phyloP scores from a whole-genome alignment of 2,888 invertebrate genomes.

The Callinectes sapidus region DNA sequence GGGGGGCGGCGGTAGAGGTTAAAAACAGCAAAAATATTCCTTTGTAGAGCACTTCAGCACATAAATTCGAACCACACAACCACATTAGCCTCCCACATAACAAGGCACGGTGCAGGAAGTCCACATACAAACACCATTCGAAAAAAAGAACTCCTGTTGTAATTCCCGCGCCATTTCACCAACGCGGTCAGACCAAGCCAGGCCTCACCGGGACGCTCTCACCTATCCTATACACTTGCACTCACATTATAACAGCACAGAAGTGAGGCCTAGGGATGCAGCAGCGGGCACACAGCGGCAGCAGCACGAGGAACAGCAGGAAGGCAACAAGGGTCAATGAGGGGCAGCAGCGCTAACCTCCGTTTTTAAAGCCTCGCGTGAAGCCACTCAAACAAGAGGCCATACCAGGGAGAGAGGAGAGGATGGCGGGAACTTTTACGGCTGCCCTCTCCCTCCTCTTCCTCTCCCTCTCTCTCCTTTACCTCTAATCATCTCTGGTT shows the following conservation, averaged over 20 bases:
- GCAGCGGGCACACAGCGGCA: constrained; percentile 15
- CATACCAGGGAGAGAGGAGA: background rate
- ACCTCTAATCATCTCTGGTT: background rate
- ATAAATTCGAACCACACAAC: no score
- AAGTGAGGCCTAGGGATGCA: background rate
- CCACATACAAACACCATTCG: no score
- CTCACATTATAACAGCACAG: background rate
- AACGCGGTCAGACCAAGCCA: background rate
- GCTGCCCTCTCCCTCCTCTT: constrained; percentile 34
- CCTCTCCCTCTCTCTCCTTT: background rate
- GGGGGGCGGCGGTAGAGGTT: no score
- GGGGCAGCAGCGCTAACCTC: background rate
- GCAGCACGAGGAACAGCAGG: background rate
- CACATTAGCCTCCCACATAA: no score
- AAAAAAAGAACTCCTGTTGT: no score
- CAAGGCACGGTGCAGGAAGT: no score
- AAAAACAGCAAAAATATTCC: no score
- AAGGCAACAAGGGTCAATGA: constrained; percentile 12
- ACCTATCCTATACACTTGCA: background rate
- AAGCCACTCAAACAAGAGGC: constrained; percentile 48
- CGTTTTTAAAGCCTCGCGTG: constrained; percentile 47
- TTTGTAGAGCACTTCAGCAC: no score
- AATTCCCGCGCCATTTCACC: no score
- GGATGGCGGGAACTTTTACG: constrained; percentile 34
- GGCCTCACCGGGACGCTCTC: background rate